Evolutionary conservation across 2,888 invertebrate genomes (phyloP).

Genomic region (Platypus cylindrus): DNA sequence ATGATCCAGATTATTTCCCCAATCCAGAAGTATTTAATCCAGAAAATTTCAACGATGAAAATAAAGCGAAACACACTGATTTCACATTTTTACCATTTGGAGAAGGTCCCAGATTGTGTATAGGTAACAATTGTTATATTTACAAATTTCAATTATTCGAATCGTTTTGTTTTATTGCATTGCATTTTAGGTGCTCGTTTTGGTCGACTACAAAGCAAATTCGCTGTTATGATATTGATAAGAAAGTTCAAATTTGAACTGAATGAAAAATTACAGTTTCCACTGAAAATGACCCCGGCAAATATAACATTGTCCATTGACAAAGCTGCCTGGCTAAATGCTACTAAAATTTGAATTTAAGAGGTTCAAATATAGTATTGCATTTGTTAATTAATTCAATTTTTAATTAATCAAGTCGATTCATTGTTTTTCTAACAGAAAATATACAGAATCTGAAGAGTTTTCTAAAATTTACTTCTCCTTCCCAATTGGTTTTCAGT

Average conservation of each 20-base stretch:
- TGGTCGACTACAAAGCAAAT: conserved; percentile 12
- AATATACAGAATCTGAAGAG: too few species aligned
- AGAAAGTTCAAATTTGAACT: conserved; percentile 14
- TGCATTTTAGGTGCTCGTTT: conserved; percentile 11
- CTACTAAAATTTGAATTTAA: conserved; percentile 4
- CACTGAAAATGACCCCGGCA: conserved; percentile 10
- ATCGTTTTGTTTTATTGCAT: background rate
- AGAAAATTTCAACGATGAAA: conserved; percentile 43
- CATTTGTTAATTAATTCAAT: too few species aligned
- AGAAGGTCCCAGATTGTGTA: conserved; percentile 44
- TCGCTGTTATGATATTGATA: conserved; percentile 11
- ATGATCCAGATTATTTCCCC: conserved; percentile 27
- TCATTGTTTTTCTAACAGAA: too few species aligned
- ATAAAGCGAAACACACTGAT: conserved; percentile 39
- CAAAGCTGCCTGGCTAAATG: conserved; percentile 7
- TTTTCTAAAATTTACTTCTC: too few species aligned
- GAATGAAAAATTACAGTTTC: conserved; percentile 13
- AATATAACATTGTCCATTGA: conserved; percentile 2
- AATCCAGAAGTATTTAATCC: conserved; percentile 50
- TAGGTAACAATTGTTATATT: conserved; percentile 32
- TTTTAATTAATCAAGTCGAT: too few species aligned
- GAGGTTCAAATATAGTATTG: too few species aligned
- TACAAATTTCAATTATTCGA: background rate
- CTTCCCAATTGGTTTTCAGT: too few species aligned
- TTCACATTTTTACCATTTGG: conserved; percentile 36